Conservation (phyloP, 2,888 invertebrate genomes). For the Nomada flava region DNA sequence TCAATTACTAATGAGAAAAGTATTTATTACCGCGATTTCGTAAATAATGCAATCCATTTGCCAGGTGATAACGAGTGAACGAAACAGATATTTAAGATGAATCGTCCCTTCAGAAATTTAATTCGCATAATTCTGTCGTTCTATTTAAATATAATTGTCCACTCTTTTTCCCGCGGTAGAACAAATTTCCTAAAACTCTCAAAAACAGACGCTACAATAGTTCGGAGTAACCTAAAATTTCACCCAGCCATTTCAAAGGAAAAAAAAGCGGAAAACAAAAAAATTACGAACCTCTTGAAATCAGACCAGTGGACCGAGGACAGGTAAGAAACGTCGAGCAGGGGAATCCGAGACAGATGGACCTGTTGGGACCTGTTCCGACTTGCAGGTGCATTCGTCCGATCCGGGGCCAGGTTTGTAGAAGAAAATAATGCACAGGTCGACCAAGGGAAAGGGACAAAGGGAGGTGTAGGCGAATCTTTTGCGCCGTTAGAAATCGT, state of each 20-base stretch:
- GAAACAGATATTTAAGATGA: no score
- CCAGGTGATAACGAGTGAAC: no score
- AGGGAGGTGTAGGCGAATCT: constrained; percentile 63
- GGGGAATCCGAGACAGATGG: constrained; percentile 71
- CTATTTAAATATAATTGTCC: no score
- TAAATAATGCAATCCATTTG: not conserved
- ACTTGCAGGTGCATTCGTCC: constrained; percentile 78
- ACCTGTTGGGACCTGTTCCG: constrained; percentile 82
- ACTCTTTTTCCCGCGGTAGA: no score
- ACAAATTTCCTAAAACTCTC: no score
- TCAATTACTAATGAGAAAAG: constrained; percentile 22
- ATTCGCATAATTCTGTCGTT: no score
- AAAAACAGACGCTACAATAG: no score
- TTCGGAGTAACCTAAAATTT: not conserved
- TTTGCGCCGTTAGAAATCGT: constrained; percentile 69
- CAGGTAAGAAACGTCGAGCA: constrained; percentile 51
- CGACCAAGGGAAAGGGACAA: constrained; percentile 68
- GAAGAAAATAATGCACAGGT: constrained; percentile 71
- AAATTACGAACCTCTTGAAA: constrained; percentile 38
- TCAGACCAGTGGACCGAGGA: constrained; percentile 36
- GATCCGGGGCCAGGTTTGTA: constrained; percentile 64
- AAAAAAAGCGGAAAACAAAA: constrained; percentile 14
- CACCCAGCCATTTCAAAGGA: not conserved
- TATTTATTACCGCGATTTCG: not conserved
- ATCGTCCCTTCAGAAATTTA: no score